Evolutionary conservation across 2,888 invertebrate species (phyloP), one percentile per base, ranked within the genome.

Genomic region (Slavum lentiscoides): DNA sequence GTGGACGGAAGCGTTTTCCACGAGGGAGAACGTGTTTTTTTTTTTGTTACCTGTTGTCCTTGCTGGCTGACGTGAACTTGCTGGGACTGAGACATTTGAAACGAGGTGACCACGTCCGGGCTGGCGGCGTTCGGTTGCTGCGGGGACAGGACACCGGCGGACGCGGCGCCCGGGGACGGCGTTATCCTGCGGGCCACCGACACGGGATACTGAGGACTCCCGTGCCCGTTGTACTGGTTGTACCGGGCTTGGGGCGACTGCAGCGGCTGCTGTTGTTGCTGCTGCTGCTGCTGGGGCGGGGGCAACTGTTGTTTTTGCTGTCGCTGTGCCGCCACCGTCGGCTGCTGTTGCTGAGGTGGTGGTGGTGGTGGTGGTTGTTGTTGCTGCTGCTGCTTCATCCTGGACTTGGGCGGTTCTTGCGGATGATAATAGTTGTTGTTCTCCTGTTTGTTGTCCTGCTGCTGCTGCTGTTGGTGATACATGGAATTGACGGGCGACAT

Each of bases 401-500:
- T 80, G 23, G 80, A 53, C 55, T 80, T 80, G 15, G 80, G 80
- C 8, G 64, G 80, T 58, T 80, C 80, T 7, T 70, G 80, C 1
- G 75, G 19, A 75, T 75, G 75, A 6, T 80, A 80, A 72, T 80
- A 80, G 30, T 80, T 80, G 30, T 72, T 72, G 58, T 70, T 80
- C 15, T 80, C 80, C 43, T 75, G 70, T 39, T 74, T 55, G 21
- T 74, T 53, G 15, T 74, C 49, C 53, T 77, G 61, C 49, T 77
- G 76, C 13, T 77, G 30, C 30, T 30, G 30, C 23, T 80, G 70
- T 21, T 80, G 80, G 30, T 80, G 80, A 43, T 80, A 80, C 70
- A 80, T 80, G 23, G 80, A 80, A n/a, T 80, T 80, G 21, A 72
- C 80, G 23, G 80, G 80, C 13, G 80, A 80, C 80, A 80, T 80